Evolutionary conservation across 2,888 invertebrate species (phyloP).

Genomic region (Eupithecia vulgata): DNA sequence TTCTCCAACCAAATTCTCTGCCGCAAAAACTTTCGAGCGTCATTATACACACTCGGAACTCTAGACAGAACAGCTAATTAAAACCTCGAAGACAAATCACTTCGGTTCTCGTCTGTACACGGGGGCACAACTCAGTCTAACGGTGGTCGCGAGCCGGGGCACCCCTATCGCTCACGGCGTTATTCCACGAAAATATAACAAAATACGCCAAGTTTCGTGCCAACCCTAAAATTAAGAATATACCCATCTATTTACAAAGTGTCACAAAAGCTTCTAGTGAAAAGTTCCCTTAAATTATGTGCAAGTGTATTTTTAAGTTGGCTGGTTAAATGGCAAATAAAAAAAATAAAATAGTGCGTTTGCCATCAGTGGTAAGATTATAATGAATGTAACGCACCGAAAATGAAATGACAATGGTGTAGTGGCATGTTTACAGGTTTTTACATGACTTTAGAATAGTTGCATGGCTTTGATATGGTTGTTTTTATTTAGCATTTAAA

Average conservation of each 20-base stretch:
- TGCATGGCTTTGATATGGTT: slow-evolving; percentile 54
- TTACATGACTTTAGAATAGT: slow-evolving; percentile 67
- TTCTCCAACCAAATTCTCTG: slow-evolving; percentile 14
- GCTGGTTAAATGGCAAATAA: slow-evolving; percentile 69
- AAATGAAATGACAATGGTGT: slow-evolving; percentile 60
- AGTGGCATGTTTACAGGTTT: slow-evolving; percentile 80
- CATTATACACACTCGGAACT: slow-evolving; percentile 33
- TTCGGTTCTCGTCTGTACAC: slow-evolving; percentile 41
- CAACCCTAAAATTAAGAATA: slow-evolving; percentile 19
- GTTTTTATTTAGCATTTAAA: slow-evolving; percentile 14
- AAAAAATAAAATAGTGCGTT: slow-evolving; percentile 79
- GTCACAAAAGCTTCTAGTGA: neutral
- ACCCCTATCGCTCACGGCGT: slow-evolving; percentile 50
- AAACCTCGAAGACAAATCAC: slow-evolving; percentile 45
- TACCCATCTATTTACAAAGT: neutral
- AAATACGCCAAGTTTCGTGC: slow-evolving; percentile 50
- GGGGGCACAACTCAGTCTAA: slow-evolving; percentile 66
- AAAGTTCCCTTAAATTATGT: slow-evolving; percentile 18
- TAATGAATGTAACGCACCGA: slow-evolving; percentile 63
- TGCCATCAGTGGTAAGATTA: slow-evolving; percentile 80
- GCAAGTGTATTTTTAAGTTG: slow-evolving; percentile 45
- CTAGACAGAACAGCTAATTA: slow-evolving; percentile 42
- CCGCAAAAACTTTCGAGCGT: slow-evolving; percentile 29
- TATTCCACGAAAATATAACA: slow-evolving; percentile 49
- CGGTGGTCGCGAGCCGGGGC: slow-evolving; percentile 59